Base-by-base conservation (phyloP, 2,113 vertebrate genomes). In the Trichomycterus rosablanca region DNA sequence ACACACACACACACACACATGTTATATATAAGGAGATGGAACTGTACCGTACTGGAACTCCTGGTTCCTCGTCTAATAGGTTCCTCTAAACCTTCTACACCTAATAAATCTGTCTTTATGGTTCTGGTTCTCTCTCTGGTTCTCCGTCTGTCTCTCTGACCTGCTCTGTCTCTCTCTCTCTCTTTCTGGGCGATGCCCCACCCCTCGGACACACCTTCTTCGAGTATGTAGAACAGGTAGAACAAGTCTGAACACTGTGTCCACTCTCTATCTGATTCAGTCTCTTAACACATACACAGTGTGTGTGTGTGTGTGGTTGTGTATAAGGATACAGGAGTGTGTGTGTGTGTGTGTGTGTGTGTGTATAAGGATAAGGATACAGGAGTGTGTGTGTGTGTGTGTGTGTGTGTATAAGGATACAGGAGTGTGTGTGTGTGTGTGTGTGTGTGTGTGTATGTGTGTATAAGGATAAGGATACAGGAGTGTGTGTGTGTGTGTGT, bases 141-240 rank as follows among this genome's bases (percentile, higher is more conserved):
- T 50, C 35, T 18, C 30, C 46, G 9, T 56, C 35, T 39, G 28
- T 55, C 18, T 55, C 59, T 44, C 46, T 24, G 19, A 16, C 23
- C 16, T 44, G 9, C 61, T 54, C 40, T 53, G 46, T 51, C 40
- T 49, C 56, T 52, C 57, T 70, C 57, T 54, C 43, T 59, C 43
- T 52, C 8, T 63, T 8, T 18, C 5, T 43, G 3, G 1, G n/a
- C 2, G 2, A 5, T 11, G 37, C 37, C 32, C 63, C 63, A n/a
- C 55, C 68, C 78, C 74, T 76, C 54, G 76, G 85, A 84, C 84
- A 81, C 87, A 79, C 87, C 87, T 87, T 81, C 67, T 60, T 74
- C 76, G 84, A 83, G 75, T 87, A 87, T 87, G 81, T 63, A 52
- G 16, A 87, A 30, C 86, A 43, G 57, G 85, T 74, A 40, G 46